phyloP scores from a whole-genome alignment of 2,113 vertebrate genomes.

The Himantopus leucocephalus region DNA sequence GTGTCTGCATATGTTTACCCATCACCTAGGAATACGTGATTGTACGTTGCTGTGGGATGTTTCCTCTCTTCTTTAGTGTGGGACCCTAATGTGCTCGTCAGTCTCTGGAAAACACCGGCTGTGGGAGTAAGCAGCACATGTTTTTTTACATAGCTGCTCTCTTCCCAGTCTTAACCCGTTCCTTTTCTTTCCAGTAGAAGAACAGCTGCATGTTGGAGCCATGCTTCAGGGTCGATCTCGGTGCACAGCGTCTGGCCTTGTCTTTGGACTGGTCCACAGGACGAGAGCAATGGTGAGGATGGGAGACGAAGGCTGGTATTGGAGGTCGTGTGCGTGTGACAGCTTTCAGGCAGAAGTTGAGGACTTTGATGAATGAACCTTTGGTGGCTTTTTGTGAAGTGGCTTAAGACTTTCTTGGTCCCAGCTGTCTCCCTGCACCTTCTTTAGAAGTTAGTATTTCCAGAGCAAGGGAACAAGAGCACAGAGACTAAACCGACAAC shows the following conservation, averaged over 20 bases:
- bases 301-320: neutral
- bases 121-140: accelerated
- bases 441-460: neutral
- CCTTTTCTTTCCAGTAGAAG: conserved; percentile 79
- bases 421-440: neutral
- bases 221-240: conserved; percentile 72
- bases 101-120: neutral
- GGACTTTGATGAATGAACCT: neutral
- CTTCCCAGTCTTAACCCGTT: neutral
- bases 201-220: conserved; percentile 74
- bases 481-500: neutral
- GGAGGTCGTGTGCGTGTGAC: neutral
- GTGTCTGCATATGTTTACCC: accelerated
- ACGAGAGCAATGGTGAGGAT: conserved; percentile 79
- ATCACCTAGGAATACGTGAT: accelerated
- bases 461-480: neutral
- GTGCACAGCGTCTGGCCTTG: conserved; percentile 80
- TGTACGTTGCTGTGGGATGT: neutral
- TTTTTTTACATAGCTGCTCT: neutral
- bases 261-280: conserved; percentile 95
- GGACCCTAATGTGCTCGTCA: neutral
- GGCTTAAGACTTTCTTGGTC: neutral
- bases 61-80: neutral
- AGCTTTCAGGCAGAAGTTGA: neutral
- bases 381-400: neutral